Conservation (phyloP, 2,888 invertebrate genomes). For the Drepanosiphum platanoidis region DNA sequence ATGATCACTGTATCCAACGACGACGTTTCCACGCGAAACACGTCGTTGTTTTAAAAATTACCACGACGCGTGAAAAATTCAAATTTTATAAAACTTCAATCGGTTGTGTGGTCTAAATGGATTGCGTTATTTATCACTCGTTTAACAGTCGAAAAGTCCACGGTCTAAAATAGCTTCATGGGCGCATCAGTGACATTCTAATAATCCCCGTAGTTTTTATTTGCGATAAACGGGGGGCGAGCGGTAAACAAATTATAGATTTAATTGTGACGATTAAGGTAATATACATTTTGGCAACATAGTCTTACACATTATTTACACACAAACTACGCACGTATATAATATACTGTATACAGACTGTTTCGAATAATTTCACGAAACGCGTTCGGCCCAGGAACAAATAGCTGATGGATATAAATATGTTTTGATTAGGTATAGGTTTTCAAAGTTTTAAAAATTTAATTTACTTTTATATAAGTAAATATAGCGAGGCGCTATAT, state of each 20-base stretch:
- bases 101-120: not conserved
- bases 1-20: too few species aligned
- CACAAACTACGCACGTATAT: not conserved
- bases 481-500: too few species aligned
- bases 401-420: not conserved
- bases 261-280: not conserved
- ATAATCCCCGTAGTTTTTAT: not conserved
- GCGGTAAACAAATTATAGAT: not conserved
- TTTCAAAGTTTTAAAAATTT: not conserved
- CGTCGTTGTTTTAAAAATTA: too few species aligned
- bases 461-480: too few species aligned
- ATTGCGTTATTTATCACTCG: not conserved
- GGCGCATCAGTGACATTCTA: not conserved
- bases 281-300: not conserved
- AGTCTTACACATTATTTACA: constrained; percentile 6
- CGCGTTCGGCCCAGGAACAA: not conserved
- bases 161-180: not conserved
- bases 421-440: too few species aligned
- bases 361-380: not conserved
- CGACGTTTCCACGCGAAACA: too few species aligned
- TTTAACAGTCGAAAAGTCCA: not conserved
- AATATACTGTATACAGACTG: not conserved
- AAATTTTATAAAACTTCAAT: too few species aligned
- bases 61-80: too few species aligned
- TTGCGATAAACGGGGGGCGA: not conserved